Base-by-base conservation (phyloP, 2,888 invertebrate species). In the Heliconius sara region DNA sequence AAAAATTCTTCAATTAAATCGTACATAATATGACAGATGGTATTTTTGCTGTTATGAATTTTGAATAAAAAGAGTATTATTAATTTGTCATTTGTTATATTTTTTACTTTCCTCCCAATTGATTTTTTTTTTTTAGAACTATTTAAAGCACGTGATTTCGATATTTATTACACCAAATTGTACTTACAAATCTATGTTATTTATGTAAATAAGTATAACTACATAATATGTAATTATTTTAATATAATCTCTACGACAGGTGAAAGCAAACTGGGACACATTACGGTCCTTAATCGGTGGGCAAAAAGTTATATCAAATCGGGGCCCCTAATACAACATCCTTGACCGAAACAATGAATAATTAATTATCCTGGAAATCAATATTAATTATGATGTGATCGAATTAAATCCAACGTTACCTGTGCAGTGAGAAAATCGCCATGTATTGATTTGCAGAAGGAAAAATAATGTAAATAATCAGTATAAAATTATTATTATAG, bases 341-440 rank as follows among this genome's bases (percentile, higher is more conserved):
- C 73, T 34, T 68, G 73, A 57, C 67, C 43, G 43, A 72, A 65
- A 47, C 63, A 63, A 65, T 63, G n/a, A 72, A 30, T 47, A 67
- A 63, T 70, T 60, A 80, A 78, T 72, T 72, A 80, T 19, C 39
- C 19, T 66, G 16, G n/a, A n/a, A 79, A 81, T 81, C 70, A 70
- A 79, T 81, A 79, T 68, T 73, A 70, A 76, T 78, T 75, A 30
- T 47, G 72, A 72, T 60, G 66, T 60, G 72, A 78, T 60, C 76
- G 34, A 16, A 80, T 70, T 73, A 70, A 47, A 47, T 74, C 57
- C 30, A 39, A 19, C 25, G 12, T 30, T 22, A 25, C 47, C 27
- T 12, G 65, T 66, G 16, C 47, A 66, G 47, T 47, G 66, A 27
- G 30, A 57, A 27, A n/a, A 72, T 52, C n/a, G n/a, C n/a, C 63